Evolutionary conservation across 1,140 invertebrate species (phyloP).

Genomic region (Drosophila jambulina): DNA sequence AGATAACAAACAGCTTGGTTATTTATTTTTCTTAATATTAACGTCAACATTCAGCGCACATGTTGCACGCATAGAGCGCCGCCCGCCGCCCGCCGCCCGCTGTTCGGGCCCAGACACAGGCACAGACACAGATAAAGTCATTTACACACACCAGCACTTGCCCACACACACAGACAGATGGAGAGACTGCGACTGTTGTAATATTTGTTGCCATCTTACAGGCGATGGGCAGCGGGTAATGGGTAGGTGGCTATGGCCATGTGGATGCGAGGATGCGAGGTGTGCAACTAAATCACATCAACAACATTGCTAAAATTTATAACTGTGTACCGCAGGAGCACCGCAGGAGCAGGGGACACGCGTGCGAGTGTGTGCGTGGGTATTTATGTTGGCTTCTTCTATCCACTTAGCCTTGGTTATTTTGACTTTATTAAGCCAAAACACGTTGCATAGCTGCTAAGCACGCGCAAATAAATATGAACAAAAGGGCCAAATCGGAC

Average conservation of each 20-base stretch:
- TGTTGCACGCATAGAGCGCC: constrained; percentile 75
- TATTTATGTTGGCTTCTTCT: constrained; percentile 76
- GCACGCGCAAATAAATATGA: constrained; percentile 75
- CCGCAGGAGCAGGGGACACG: constrained; percentile 8
- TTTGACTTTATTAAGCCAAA: constrained; percentile 83
- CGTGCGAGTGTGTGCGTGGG: constrained; percentile 35
- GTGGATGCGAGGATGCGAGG: constrained; percentile 47
- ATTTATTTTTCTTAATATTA: constrained; percentile 84
- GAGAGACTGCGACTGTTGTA: constrained; percentile 54
- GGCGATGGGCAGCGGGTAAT: constrained; percentile 54
- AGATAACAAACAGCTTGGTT: constrained; percentile 84
- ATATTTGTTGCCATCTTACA: constrained; percentile 81
- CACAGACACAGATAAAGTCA: constrained; percentile 71
- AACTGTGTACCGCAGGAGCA: constrained; percentile 57
- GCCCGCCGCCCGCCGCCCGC: constrained; percentile 36
- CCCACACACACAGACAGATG: constrained; percentile 18
- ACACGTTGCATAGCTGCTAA: constrained; percentile 78
- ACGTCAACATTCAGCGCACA: constrained; percentile 83
- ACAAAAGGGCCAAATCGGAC: constrained; percentile 41
- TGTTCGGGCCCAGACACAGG: constrained; percentile 43
- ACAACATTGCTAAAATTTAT: constrained; percentile 79
- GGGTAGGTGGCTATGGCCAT: constrained; percentile 1
- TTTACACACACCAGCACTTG: constrained; percentile 56
- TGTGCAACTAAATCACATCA: constrained; percentile 83
- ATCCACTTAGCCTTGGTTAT: constrained; percentile 78